phyloP scores from a whole-genome alignment of 2,113 vertebrate species.

The Grus americana region DNA sequence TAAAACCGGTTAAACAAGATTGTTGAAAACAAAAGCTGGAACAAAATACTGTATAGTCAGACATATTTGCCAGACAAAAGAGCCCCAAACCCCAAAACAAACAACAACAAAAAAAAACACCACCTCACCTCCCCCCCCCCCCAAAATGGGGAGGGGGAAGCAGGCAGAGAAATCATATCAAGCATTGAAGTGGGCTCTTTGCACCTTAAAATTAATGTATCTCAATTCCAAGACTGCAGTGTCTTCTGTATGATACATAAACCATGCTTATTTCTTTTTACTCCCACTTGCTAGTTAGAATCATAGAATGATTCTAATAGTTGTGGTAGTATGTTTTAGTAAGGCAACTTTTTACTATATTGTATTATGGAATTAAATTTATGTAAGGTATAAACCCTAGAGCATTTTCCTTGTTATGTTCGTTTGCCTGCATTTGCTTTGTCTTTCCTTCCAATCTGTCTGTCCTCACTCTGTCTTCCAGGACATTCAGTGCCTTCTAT shows the following conservation, averaged over 20 bases:
- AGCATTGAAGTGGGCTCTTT: background rate
- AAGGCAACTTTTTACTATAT: background rate
- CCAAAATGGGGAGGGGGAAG: fast-evolving
- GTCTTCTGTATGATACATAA: background rate
- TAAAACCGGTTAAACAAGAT: slow-evolving; percentile 60
- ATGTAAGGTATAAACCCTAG: background rate
- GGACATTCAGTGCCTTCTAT: background rate
- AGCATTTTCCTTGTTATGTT: background rate
- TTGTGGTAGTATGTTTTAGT: background rate
- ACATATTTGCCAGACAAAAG: background rate
- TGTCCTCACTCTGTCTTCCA: background rate
- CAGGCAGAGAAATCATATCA: background rate
- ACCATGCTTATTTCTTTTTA: background rate
- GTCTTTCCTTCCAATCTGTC: background rate
- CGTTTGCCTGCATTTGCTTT: background rate
- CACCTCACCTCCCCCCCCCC: no score
- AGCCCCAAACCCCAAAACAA: background rate
- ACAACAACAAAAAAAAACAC: background rate
- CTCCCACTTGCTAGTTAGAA: background rate
- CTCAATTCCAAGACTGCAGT: background rate
- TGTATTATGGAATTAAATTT: background rate
- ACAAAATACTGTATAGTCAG: background rate
- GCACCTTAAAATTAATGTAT: background rate
- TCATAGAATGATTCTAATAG: no score
- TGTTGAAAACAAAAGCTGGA: slow-evolving; percentile 15